These are phyloP conservation scores for Brachionus sp. DNA, from an alignment of 1,140 invertebrate species.

Conservation along the genomic window DNA sequence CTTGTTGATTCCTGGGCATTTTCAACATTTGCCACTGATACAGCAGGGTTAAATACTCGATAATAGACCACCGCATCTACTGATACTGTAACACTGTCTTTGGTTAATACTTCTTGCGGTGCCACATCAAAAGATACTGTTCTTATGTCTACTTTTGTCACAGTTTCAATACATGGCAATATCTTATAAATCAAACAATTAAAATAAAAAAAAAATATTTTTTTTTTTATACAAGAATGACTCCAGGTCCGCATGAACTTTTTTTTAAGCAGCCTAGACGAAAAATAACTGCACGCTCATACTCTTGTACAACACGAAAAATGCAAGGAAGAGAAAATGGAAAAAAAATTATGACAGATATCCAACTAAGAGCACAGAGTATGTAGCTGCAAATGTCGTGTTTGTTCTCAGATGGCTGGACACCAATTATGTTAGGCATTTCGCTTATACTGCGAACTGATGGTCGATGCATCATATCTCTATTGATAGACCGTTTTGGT, in stretches of 20 bases:
- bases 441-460: slow-evolving; percentile 41
- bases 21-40: slow-evolving; percentile 47
- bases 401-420: background rate
- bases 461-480: slow-evolving; percentile 30
- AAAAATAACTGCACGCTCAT: slow-evolving; percentile 44
- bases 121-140: slow-evolving; percentile 48
- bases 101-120: slow-evolving; percentile 48
- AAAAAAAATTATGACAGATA: slow-evolving; percentile 17
- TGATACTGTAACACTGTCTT: slow-evolving; percentile 47
- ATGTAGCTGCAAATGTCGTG: slow-evolving; percentile 16
- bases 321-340: slow-evolving; percentile 34
- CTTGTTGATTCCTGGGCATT: slow-evolving; percentile 46
- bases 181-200: background rate
- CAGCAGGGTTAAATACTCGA: slow-evolving; percentile 47
- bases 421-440: slow-evolving; percentile 31
- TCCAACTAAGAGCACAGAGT: slow-evolving; percentile 6
- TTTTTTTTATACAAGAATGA: slow-evolving; percentile 41
- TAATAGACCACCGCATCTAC: slow-evolving; percentile 48
- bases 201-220: background rate
- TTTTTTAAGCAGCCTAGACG: slow-evolving; percentile 35
- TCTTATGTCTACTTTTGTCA: slow-evolving; percentile 46
- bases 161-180: slow-evolving; percentile 47
- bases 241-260: slow-evolving; percentile 46
- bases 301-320: slow-evolving; percentile 34
- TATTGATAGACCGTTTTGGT: background rate